These are phyloP conservation scores for Siphlonurus alternatus DNA, from an alignment of 2,888 invertebrate genomes.

Conservation along the genomic window DNA sequence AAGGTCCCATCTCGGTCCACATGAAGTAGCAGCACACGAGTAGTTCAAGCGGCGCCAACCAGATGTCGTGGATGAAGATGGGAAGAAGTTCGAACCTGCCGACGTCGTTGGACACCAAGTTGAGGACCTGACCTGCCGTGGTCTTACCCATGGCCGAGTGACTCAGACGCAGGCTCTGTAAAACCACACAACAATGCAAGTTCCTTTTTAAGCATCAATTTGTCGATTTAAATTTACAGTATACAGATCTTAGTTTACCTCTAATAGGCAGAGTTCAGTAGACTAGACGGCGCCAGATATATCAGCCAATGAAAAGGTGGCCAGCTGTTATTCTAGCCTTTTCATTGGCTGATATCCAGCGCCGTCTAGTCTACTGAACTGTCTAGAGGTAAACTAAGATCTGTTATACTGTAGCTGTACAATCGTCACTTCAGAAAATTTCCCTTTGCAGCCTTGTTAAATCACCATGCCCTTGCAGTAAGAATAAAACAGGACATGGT, in stretches of 20 bases:
- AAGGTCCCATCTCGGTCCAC: slow-evolving; percentile 34
- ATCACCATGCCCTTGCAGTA: too few relatives aligned
- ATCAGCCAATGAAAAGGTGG: too few relatives aligned
- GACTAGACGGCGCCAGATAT: too few relatives aligned
- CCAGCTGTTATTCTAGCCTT: too few relatives aligned
- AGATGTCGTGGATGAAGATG: slow-evolving; percentile 33
- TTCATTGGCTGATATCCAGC: too few relatives aligned
- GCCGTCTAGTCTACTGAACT: too few relatives aligned
- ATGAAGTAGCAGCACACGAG: slow-evolving; percentile 43
- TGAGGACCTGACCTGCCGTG: slow-evolving; percentile 36
- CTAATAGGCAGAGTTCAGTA: neutral
- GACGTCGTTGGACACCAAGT: slow-evolving; percentile 37
- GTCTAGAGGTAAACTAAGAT: too few relatives aligned
- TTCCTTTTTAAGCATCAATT: neutral
- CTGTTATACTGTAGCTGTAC: too few relatives aligned
- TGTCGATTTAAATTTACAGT: neutral
- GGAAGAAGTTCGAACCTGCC: slow-evolving; percentile 34
- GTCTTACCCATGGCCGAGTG: slow-evolving; percentile 41
- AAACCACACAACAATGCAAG: neutral
- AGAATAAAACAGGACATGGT: too few relatives aligned
- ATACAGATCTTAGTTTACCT: neutral
- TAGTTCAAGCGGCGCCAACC: slow-evolving; percentile 39
- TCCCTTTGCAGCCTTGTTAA: too few relatives aligned
- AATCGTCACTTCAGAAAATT: too few relatives aligned
- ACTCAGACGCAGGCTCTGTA: slow-evolving; percentile 23